These are phyloP conservation scores for Gryon sp. DNA, from an alignment of 1,140 invertebrate genomes.

Conservation along the genomic window DNA sequence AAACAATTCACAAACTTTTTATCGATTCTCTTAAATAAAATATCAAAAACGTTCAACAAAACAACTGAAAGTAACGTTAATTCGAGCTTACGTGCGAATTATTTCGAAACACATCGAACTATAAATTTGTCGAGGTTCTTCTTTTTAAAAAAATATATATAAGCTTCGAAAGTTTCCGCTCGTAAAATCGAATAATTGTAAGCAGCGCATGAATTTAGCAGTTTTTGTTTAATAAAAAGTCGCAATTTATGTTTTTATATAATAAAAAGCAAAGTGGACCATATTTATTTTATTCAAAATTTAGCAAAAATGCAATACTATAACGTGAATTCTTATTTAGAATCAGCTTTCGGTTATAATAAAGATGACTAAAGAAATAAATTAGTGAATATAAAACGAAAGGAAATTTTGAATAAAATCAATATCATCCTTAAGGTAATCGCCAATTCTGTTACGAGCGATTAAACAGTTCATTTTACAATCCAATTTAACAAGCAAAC, in stretches of 20 bases:
- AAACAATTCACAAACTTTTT: conserved; percentile 33
- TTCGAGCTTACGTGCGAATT: background rate
- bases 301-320: too few relatives aligned
- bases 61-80: conserved; percentile 14
- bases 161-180: conserved; percentile 13
- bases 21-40: conserved; percentile 46
- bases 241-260: too few relatives aligned
- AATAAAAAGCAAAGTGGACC: too few relatives aligned
- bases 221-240: background rate
- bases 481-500: conserved; percentile 6
- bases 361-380: too few relatives aligned
- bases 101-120: conserved; percentile 45
- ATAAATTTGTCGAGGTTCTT: conserved; percentile 41
- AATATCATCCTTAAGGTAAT: too few relatives aligned
- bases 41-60: conserved; percentile 51
- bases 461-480: conserved; percentile 4
- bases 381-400: too few relatives aligned
- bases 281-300: too few relatives aligned
- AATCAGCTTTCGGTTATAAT: too few relatives aligned
- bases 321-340: too few relatives aligned
- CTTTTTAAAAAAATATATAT: conserved; percentile 56
- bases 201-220: conserved; percentile 4
- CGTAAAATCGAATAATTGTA: conserved; percentile 15
- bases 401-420: too few relatives aligned
- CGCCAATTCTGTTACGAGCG: conserved; percentile 5